Percentiles rank a stretch among this genome's conserved stretches.
These are phyloP conservation scores for Dasypogon diadema DNA, from an alignment of 2,888 invertebrate species.

Conservation along the genomic window DNA sequence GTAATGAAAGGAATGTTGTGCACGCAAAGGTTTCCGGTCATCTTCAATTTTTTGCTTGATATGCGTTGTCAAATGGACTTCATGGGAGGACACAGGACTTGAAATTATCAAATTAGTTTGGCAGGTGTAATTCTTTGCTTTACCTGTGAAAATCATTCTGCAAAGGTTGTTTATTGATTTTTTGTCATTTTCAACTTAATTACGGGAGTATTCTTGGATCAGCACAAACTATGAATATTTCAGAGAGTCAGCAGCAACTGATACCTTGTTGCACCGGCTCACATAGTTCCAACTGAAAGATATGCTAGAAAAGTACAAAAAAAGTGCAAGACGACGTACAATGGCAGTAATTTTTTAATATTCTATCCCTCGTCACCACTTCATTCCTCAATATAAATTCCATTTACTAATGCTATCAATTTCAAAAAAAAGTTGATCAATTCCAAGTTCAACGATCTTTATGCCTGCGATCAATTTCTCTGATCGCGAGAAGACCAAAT, in stretches of 20 bases:
- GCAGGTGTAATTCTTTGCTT: slow-evolving; percentile 3
- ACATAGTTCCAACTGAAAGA: too few species aligned
- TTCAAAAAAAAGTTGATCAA: not conserved
- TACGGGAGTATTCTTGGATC: too few species aligned
- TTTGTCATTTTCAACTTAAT: too few species aligned
- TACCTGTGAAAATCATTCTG: not conserved
- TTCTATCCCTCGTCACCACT: too few species aligned
- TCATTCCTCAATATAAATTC: too few species aligned
- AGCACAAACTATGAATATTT: too few species aligned
- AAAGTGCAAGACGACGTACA: too few species aligned
- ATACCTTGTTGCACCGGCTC: too few species aligned
- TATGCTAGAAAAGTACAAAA: too few species aligned
- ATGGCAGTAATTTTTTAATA: too few species aligned
- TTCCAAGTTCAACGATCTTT: slow-evolving; percentile 43
- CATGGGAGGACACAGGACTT: not conserved
- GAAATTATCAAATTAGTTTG: slow-evolving; percentile 8
- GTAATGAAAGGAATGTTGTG: not conserved
- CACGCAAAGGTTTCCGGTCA: slow-evolving; percentile 8
- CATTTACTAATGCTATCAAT: not conserved
- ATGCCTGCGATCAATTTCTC: slow-evolving; percentile 22
- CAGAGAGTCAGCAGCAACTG: too few species aligned
- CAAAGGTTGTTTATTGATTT: too few species aligned
- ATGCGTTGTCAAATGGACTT: not conserved
- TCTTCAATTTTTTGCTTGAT: not conserved
- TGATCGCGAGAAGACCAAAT: slow-evolving; percentile 47